Percentiles rank a stretch among this genome's conserved stretches.
Conservation (phyloP, 2,113 vertebrate genomes). For the Ailurus styani region DNA sequence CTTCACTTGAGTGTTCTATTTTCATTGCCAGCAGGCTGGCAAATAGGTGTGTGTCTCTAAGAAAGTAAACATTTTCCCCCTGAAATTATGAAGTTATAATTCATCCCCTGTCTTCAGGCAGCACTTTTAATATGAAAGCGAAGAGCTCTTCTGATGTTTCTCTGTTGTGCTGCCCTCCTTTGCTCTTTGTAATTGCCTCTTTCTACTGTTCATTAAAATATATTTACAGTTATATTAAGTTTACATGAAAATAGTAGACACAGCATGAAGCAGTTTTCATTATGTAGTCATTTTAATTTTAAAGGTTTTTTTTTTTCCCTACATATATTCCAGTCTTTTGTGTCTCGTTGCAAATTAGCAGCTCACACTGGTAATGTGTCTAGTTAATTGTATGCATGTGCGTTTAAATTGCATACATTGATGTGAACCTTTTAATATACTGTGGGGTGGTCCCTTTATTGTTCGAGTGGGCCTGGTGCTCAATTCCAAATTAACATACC, state of each 20-base stretch:
- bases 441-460: slow-evolving; percentile 50
- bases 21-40: slow-evolving; percentile 33
- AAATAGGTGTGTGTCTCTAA: slow-evolving; percentile 42
- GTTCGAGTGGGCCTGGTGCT: slow-evolving; percentile 46
- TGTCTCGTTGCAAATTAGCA: slow-evolving; percentile 62
- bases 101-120: slow-evolving; percentile 45
- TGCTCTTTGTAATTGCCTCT: slow-evolving; percentile 60
- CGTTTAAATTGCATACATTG: slow-evolving; percentile 67
- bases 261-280: slow-evolving; percentile 57
- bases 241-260: slow-evolving; percentile 59
- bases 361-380: slow-evolving; percentile 52
- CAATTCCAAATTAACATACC: slow-evolving; percentile 47
- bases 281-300: slow-evolving; percentile 65
- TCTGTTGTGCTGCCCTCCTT: slow-evolving; percentile 36
- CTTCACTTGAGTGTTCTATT: not conserved
- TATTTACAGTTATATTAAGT: slow-evolving; percentile 70
- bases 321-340: slow-evolving; percentile 51
- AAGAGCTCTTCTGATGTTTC: slow-evolving; percentile 41
- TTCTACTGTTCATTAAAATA: slow-evolving; percentile 65
- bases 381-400: slow-evolving; percentile 63
- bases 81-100: slow-evolving; percentile 56
- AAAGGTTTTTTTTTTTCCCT: slow-evolving; percentile 34
- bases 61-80: slow-evolving; percentile 19
- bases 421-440: slow-evolving; percentile 60
- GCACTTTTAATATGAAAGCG: slow-evolving; percentile 46